These are phyloP conservation scores for Montipora foliosa DNA, from an alignment of 64 coral and sea anemone genomes.

Conservation along the genomic window DNA sequence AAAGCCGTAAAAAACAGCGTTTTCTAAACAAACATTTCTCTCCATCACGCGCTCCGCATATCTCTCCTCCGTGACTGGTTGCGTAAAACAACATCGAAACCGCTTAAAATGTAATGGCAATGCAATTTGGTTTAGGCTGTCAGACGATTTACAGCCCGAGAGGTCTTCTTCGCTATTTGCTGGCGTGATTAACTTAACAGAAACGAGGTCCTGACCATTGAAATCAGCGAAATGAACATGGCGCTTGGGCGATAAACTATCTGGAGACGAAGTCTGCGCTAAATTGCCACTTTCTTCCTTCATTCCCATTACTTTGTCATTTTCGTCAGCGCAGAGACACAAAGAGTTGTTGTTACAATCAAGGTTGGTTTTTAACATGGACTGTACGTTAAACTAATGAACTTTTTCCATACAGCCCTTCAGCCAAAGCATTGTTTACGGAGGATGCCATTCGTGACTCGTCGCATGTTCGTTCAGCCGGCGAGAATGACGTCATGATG, in stretches of 20 bases:
- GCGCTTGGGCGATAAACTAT: constrained; percentile 48
- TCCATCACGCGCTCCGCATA: constrained; percentile 65
- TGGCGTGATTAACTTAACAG: constrained; percentile 90
- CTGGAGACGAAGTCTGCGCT: constrained; percentile 32
- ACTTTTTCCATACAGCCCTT: not conserved
- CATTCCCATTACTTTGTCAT: constrained; percentile 19
- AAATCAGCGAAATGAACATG: constrained; percentile 89
- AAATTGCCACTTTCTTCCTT: constrained; percentile 27
- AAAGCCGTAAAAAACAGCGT: constrained; percentile 81
- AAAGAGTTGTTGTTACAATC: not conserved
- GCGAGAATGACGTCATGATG: not conserved
- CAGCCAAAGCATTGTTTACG: not conserved
- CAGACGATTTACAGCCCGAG: not conserved
- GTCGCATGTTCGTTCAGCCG: not conserved
- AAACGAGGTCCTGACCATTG: constrained; percentile 81
- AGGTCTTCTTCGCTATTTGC: constrained; percentile 87
- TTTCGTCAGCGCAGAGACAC: not conserved
- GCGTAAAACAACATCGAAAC: constrained; percentile 75
- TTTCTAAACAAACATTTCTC: constrained; percentile 86
- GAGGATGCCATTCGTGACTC: not conserved
- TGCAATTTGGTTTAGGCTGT: constrained; percentile 42
- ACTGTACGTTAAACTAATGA: not conserved
- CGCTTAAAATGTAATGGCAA: constrained; percentile 53
- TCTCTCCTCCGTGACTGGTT: constrained; percentile 58
- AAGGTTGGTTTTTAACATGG: not conserved